Base-by-base conservation (phyloP, 2,113 vertebrate species). In the Shinisaurus crocodilurus region DNA sequence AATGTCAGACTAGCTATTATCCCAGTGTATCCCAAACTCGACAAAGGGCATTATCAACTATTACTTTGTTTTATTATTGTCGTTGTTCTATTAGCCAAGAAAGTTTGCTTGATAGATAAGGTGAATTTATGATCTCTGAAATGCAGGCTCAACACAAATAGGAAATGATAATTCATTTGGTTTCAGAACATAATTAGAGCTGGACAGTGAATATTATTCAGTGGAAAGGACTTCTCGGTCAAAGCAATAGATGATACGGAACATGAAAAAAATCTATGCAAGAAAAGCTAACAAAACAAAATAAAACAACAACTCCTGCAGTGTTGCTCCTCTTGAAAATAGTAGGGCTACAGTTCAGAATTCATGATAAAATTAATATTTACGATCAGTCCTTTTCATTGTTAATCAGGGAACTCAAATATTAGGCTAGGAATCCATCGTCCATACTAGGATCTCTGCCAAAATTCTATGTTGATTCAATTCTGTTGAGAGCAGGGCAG, bases 1-100 rank as follows among this genome's bases (percentile, higher is more conserved):
- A 79, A 87, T 90, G 92, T 94, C 93, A 96, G 86, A 92, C 82
- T 90, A 93, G 90, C 92, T 94, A 96, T 95, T 96, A 92, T 79
- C 93, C 37, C 74, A 89, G 54, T 92, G 79, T 93, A 86, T 48
- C 91, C 79, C 90, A 90, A 94, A 90, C 80, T 93, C 87, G n/a
- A 65, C 57, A 91, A 40, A 67, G 92, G 54, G 82, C 85, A 76
- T 94, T 94, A 95, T 96, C 95, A 96, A 87, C 92, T 92, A 85
- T 92, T 94, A 92, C 89, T 93, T 95, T 94, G 89, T 83, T 95
- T 95, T 95, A 95, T 90, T 94, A 63, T 80, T 93, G 29, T 60
- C 85, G 91, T 72, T 65, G 86, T 90, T 92, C 93, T 93, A 94
- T 87, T 91, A 92, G 88, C 88, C 86, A 20, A n/a, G 67, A 95